Conservation (phyloP, 2,888 invertebrate genomes). For the Acleris cristana region DNA sequence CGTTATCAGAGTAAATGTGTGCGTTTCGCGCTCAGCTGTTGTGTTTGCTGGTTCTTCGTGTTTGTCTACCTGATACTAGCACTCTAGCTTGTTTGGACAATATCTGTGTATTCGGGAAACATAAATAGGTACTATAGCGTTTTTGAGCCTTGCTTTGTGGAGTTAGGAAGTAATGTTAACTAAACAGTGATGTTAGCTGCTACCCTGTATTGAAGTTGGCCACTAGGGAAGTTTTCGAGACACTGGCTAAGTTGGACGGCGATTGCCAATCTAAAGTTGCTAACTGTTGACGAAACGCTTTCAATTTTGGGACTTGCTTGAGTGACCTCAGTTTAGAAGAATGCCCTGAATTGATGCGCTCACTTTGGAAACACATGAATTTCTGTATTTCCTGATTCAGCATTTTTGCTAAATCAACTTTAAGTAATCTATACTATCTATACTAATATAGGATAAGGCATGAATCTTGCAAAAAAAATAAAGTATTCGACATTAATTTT, state of each 20-base stretch:
- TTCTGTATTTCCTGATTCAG: too few species aligned
- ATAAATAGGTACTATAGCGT: too few species aligned
- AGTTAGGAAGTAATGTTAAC: too few species aligned
- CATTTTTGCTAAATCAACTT: too few species aligned
- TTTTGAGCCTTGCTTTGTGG: too few species aligned
- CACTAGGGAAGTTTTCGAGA: slow-evolving; percentile 17
- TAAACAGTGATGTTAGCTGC: background rate
- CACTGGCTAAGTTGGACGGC: slow-evolving; percentile 19
- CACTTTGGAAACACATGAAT: too few species aligned
- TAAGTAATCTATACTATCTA: too few species aligned
- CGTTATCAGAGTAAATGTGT: slow-evolving; percentile 2
- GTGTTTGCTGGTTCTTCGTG: background rate
- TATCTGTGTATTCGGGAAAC: too few species aligned
- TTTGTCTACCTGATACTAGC: background rate
- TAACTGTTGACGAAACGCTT: slow-evolving; percentile 12
- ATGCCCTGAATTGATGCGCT: too few species aligned
- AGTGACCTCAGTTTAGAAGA: slow-evolving; percentile 7
- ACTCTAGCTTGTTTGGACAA: background rate
- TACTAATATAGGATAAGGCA: too few species aligned
- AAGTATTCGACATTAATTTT: too few species aligned
- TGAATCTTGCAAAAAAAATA: too few species aligned
- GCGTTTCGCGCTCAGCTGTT: background rate
- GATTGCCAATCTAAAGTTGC: slow-evolving; percentile 35
- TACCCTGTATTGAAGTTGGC: background rate
- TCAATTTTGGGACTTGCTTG: slow-evolving; percentile 2